A percentile compares a stretch with the other conserved stretches of the same genome.
Evolutionary conservation across 2,797 vertebrate species (phyloP).

Genomic region (Chelidonichthys spinosus): DNA sequence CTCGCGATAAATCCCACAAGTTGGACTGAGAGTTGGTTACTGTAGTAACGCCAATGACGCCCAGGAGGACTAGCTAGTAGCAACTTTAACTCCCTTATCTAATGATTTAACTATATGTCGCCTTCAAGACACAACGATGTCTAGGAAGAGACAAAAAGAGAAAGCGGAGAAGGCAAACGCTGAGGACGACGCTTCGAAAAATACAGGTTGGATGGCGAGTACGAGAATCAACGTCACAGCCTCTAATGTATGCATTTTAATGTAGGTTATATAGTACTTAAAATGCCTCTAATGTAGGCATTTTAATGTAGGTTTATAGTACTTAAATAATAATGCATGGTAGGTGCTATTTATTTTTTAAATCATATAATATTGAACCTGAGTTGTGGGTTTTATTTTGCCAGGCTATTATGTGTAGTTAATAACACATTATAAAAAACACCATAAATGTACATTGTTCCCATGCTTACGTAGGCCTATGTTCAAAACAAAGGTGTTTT

Average conservation of each 20-base stretch:
- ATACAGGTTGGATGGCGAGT: conserved; percentile 52
- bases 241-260: no score
- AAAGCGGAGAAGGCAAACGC: conserved; percentile 54
- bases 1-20: conserved; percentile 39
- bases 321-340: background rate
- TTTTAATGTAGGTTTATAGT: background rate
- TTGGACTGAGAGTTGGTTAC: conserved; percentile 35
- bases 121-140: conserved; percentile 58
- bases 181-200: conserved; percentile 67
- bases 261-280: background rate
- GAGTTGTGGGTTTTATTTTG: background rate
- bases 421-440: background rate
- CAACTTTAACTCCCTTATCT: background rate
- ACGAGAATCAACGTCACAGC: no score
- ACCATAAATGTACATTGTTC: background rate
- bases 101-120: background rate
- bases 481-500: background rate
- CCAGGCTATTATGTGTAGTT: background rate
- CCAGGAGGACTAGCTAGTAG: rapidly evolving
- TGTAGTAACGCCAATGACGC: conserved; percentile 30
- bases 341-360: background rate
- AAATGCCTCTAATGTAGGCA: no score
- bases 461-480: background rate
- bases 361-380: background rate
- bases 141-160: conserved; percentile 73